These are phyloP conservation scores for Archaeoteleia sp. DNA, from an alignment of 2,888 invertebrate species.

Conservation along the genomic window DNA sequence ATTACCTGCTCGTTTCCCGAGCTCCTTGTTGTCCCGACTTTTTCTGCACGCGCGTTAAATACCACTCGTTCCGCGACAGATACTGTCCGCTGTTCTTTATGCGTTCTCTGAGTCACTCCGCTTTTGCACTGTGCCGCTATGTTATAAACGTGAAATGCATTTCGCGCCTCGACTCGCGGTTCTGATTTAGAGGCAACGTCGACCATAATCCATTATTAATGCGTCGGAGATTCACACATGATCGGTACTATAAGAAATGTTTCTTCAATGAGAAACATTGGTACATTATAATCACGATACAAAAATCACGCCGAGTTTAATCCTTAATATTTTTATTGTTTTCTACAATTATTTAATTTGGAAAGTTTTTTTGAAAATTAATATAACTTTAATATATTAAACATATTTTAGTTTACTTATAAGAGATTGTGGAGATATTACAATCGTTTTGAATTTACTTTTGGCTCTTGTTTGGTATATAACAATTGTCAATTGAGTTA, in stretches of 20 bases:
- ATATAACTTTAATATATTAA: too few relatives aligned
- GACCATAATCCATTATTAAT: conserved; percentile 49
- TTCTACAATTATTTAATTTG: too few relatives aligned
- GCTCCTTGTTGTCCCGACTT: conserved; percentile 43
- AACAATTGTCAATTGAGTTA: too few relatives aligned
- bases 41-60: conserved; percentile 53
- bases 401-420: too few relatives aligned
- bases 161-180: conserved; percentile 39
- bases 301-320: too few relatives aligned
- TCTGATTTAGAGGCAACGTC: conserved; percentile 35
- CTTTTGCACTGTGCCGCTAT: conserved; percentile 37
- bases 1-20: conserved; percentile 45
- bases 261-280: conserved; percentile 14
- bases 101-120: conserved; percentile 44
- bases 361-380: too few relatives aligned
- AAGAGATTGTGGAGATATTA: too few relatives aligned
- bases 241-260: conserved; percentile 15
- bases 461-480: too few relatives aligned
- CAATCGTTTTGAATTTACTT: too few relatives aligned
- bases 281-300: background rate
- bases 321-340: too few relatives aligned
- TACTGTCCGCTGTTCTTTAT: conserved; percentile 46
- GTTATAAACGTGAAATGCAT: conserved; percentile 44
- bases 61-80: conserved; percentile 52
- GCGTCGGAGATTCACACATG: conserved; percentile 23